These are phyloP conservation scores for Margarornis squamiger DNA, from an alignment of 2,797 vertebrate genomes.

Conservation along the genomic window DNA sequence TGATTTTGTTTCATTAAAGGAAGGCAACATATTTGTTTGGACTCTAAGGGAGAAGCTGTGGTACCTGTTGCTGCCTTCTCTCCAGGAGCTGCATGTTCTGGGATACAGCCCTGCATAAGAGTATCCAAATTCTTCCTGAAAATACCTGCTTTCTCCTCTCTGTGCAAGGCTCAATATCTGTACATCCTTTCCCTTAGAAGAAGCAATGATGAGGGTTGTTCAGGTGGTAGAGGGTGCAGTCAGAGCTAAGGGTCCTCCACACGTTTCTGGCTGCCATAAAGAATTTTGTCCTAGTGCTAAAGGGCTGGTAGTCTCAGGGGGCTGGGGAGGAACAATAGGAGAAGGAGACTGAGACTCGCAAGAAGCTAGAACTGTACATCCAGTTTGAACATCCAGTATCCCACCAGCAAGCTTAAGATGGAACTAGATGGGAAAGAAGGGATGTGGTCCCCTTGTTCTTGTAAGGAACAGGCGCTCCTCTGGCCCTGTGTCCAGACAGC, in stretches of 20 bases:
- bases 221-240: neutral
- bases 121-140: neutral
- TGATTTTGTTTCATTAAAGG: neutral
- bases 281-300: neutral
- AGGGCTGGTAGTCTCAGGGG: neutral
- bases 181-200: neutral
- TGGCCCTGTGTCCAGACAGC: neutral
- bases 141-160: neutral
- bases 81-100: neutral
- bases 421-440: too few relatives aligned
- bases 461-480: neutral
- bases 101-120: neutral
- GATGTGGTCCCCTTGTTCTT: neutral
- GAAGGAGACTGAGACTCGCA: neutral
- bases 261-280: rapidly evolving
- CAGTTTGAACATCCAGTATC: neutral
- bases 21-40: neutral
- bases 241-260: neutral
- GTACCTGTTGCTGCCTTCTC: neutral
- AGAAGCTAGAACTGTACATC: neutral
- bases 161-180: too few relatives aligned
- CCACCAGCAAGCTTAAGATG: neutral
- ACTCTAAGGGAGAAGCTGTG: neutral
- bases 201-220: neutral
- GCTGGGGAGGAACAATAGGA: neutral